Conservation (phyloP, 2,113 vertebrate species). For the Crotalus tigris region DNA sequence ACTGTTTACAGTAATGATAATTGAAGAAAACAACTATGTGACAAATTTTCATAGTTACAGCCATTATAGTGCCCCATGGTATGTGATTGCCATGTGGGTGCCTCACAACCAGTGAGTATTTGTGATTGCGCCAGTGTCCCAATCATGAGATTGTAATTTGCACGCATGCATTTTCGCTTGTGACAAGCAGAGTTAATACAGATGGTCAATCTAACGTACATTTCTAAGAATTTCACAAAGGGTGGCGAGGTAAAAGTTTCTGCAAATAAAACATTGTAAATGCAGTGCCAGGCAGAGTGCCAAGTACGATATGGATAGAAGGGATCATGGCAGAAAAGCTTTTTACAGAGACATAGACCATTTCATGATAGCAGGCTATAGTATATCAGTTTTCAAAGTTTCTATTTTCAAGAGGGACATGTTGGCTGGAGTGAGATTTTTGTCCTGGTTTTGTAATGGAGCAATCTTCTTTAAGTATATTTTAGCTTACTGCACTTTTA, state of each 20-base stretch:
- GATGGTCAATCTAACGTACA: constrained; percentile 2
- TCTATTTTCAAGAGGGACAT: constrained; percentile 53
- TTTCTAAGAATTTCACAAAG: no score
- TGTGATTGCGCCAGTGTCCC: background rate
- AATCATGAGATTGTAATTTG: no score
- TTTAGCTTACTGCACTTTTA: background rate
- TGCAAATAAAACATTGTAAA: no score
- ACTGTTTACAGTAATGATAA: no score
- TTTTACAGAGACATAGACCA: constrained; percentile 52
- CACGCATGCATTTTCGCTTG: background rate
- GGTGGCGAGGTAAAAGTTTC: no score
- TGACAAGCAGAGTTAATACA: constrained; percentile 54
- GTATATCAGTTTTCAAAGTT: constrained; percentile 46
- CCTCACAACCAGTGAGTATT: background rate
- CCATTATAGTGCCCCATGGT: background rate
- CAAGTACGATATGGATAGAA: no score
- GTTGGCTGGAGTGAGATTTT: constrained; percentile 42
- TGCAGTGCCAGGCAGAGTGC: no score
- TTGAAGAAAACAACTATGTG: background rate
- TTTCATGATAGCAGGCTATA: constrained; percentile 55
- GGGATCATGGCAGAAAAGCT: constrained; percentile 5
- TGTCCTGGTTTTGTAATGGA: constrained; percentile 38
- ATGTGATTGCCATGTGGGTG: background rate
- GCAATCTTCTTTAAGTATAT: background rate
- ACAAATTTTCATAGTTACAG: no score